Conservation (phyloP, 2,797 vertebrate genomes). For the Gymnothorax reevesii region DNA sequence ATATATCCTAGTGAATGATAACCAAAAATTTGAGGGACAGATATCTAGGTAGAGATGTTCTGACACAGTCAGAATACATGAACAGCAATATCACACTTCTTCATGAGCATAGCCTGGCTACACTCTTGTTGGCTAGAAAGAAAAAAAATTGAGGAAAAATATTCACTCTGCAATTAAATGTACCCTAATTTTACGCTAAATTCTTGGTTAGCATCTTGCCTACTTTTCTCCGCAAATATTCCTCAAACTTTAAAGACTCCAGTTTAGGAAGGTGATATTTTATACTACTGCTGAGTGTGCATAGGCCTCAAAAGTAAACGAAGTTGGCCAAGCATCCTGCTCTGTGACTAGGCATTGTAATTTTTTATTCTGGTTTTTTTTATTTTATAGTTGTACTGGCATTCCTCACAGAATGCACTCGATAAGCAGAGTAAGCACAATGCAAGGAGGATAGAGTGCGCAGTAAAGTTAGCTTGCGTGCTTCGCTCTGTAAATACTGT, state of each 20-base stretch:
- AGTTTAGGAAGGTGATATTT: background rate
- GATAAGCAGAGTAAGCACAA: background rate
- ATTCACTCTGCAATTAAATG: too few species aligned
- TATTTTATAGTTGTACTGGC: background rate
- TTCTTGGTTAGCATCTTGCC: too few species aligned
- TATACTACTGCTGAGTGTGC: background rate
- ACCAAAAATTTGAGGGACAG: too few species aligned
- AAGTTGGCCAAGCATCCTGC: background rate
- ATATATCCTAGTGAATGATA: background rate
- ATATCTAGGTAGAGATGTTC: too few species aligned
- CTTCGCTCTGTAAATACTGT: conserved; percentile 3
- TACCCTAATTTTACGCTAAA: too few species aligned
- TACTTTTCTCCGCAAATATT: too few species aligned
- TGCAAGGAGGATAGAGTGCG: background rate
- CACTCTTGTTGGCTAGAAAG: too few species aligned
- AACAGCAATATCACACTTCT: too few species aligned
- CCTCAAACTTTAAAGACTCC: too few species aligned
- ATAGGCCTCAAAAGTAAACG: background rate
- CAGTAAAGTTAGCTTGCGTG: background rate
- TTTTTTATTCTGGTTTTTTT: background rate
- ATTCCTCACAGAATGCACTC: background rate
- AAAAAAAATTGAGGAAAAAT: too few species aligned
- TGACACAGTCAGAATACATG: too few species aligned
- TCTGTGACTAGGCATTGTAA: background rate
- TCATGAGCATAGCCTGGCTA: too few species aligned